A percentile compares a stretch with the other conserved stretches of the same genome.
phyloP scores from a whole-genome alignment of 2,113 vertebrate species.

The Protobothrops mucrosquamatus region DNA sequence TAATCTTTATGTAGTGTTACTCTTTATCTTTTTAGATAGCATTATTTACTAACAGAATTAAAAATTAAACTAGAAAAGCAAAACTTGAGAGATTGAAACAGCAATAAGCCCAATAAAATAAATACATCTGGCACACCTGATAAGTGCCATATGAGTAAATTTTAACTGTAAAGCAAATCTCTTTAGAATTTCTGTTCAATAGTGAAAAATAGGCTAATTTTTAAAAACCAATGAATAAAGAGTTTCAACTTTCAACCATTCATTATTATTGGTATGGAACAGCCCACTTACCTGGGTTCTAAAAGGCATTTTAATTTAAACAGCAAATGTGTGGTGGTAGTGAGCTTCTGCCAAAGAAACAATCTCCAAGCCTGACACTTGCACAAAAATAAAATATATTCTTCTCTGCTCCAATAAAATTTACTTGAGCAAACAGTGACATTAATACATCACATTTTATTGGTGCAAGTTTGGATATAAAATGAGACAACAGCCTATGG shows the following conservation, averaged over 20 bases:
- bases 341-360: neutral
- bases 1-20: neutral
- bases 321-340: neutral
- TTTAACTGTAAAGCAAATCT: neutral
- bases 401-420: neutral
- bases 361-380: neutral
- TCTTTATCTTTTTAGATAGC: neutral
- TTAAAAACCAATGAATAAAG: neutral
- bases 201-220: neutral
- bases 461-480: neutral
- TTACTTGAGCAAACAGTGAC: neutral
- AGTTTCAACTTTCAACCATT: neutral
- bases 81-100: neutral
- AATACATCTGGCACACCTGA: neutral
- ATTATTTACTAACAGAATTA: neutral
- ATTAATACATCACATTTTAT: neutral
- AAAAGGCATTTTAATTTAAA: neutral
- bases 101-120: neutral
- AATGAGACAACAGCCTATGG: neutral
- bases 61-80: neutral
- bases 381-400: neutral
- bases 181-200: neutral
- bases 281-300: neutral
- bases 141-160: neutral
- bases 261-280: neutral